Evolutionary conservation across 64 coral and sea anemone species (phyloP).

Genomic region (Orbicella faveolata): DNA sequence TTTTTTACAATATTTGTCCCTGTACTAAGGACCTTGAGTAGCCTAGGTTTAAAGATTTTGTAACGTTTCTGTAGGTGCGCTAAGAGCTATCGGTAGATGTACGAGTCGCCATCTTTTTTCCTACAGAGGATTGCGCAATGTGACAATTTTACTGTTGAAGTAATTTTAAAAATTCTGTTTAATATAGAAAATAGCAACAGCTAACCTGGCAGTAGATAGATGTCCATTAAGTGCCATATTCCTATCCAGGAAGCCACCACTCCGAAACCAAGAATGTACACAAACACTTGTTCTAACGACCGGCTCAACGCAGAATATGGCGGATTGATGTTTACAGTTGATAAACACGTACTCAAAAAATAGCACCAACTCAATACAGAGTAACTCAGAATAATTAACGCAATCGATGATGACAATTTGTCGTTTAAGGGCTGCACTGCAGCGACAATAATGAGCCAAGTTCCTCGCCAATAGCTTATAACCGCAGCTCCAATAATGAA

Average conservation of each 20-base stretch:
- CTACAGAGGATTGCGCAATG: too few relatives aligned
- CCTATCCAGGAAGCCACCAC: slow-evolving; percentile 16
- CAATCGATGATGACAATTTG: background rate
- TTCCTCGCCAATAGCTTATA: slow-evolving; percentile 53
- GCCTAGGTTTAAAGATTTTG: too few relatives aligned
- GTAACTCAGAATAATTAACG: background rate
- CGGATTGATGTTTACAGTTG: background rate
- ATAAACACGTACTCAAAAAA: background rate
- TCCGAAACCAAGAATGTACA: slow-evolving; percentile 49
- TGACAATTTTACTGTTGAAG: too few relatives aligned
- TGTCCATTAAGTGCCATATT: slow-evolving; percentile 37
- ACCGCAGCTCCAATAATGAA: slow-evolving; percentile 1
- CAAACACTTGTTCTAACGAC: slow-evolving; percentile 10
- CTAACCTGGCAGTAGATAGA: slow-evolving; percentile 35
- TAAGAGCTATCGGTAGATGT: too few relatives aligned
- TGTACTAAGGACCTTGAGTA: too few relatives aligned
- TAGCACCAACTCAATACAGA: background rate
- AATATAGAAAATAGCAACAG: background rate
- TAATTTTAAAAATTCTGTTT: background rate
- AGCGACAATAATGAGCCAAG: slow-evolving; percentile 1
- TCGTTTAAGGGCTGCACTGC: background rate
- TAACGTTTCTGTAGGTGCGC: too few relatives aligned
- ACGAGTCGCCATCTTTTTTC: too few relatives aligned
- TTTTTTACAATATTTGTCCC: too few relatives aligned
- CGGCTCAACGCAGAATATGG: background rate